Base-by-base conservation (phyloP, 53 echinoderm and acorn worm species). In the Paracentrotus lividus region DNA sequence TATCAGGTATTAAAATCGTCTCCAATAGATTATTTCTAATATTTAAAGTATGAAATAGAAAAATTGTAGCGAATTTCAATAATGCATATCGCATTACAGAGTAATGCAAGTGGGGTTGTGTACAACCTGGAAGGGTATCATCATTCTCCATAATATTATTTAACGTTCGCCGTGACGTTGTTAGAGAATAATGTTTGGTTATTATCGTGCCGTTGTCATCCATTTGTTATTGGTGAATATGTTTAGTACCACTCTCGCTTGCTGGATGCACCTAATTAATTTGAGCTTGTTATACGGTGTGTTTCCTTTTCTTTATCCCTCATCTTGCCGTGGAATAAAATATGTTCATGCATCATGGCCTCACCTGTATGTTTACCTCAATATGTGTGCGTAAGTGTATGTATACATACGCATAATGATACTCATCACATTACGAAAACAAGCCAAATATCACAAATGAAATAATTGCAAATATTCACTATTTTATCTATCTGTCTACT, bases 191-290 rank as follows among this genome's bases (percentile, higher is more conserved):
- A 8, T 64, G 29, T 64, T 64, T 64, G 27, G 7, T 64, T 64
- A 27, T 64, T 64, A 9, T 64, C 64, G 72, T 72, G 72, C 72
- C 18, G 72, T 72, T 38, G 72, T 36, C 72, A 72, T 34, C 36
- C 16, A 72, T 13, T 33, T 72, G 18, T 18, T 16, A 18, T 15
- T 18, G 26, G 20, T 38, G 72, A 29, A 36, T 16, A 38, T 34
- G 38, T 36, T 38, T 15, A 72, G 38, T 31, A 38, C 72, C 72
- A 72, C 14, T 72, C 36, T 36, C 3, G 38, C 38, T 72, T 38
- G 16, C 72, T 72, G 72, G 29, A 36, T 34, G 18, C 2, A 38
- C 36, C 36, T 38, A 72, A 72, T 38, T 15, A 38, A 34, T 72
- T 72, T 13, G 4, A 38, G 38, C 2, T n/a, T n/a, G 16, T 13